Evolutionary conservation across 2,113 vertebrate genomes (phyloP), one percentile per base, ranked within the genome.

Genomic region (Pachycephala philippinensis): DNA sequence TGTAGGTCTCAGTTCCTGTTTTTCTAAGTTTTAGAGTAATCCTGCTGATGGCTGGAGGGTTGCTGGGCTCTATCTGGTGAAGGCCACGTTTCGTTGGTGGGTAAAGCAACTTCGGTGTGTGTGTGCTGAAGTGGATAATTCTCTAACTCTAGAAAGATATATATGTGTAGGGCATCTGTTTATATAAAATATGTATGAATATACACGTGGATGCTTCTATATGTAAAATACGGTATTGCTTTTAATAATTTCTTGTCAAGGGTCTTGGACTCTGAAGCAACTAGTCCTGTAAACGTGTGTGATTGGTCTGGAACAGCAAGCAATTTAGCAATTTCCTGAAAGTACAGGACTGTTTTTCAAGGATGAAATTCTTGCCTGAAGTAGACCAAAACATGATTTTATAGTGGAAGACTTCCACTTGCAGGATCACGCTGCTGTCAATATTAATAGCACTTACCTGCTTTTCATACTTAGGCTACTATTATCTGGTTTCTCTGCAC

Each of bases 301-400:
- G 82, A 66, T 70, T 7, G 5, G 61, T 97, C 49, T 96, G 94
- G 87, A 96, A 91, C 65, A 94, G 50, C 65, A 82, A 87, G 89
- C 91, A 95, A 93, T 94, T 92, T 80, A 79, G 53, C 94, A 93
- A 80, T 95, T 91, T 88, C 72, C 69, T 89, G 23, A 26, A 66
- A 75, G 65, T 59, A 74, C 23, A 60, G 40, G 31, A 28, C 82
- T 92, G 56, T 60, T 52, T 93, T 70, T 97, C 88, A 93, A 42
- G 86, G 90, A 39, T 88, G 64, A 95, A 95, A 84, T 92, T 84
- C 47, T 95, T 90, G 64, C 64, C 61, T 74, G 82, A 77, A 90
- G 60, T 87, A 66, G 76, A 74, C 40, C 22, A 69, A 77, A 74
- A 9, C 9, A 66, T 66, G 50, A 22, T 69, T 93, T 88, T 77